These are phyloP conservation scores for Diachasmimorpha longicaudata DNA, from an alignment of 1,140 invertebrate genomes.

Conservation along the genomic window DNA sequence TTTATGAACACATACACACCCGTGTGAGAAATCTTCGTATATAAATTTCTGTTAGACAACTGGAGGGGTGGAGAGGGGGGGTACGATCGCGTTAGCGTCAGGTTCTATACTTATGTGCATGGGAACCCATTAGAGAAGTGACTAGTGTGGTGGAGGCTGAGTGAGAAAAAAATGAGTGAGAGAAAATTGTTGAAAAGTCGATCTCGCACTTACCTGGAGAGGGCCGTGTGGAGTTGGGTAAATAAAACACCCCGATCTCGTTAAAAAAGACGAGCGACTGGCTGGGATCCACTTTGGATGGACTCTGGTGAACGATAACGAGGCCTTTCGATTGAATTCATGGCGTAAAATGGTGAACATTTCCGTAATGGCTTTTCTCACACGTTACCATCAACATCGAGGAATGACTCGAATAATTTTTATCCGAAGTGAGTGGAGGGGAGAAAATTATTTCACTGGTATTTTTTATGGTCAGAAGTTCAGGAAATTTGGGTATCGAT, in stretches of 20 bases:
- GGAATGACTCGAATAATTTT: not conserved
- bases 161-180: not conserved
- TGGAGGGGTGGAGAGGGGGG: not conserved
- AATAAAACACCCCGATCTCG: conserved; percentile 17
- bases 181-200: conserved; percentile 3
- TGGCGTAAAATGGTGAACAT: conserved; percentile 19
- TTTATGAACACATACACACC: not conserved
- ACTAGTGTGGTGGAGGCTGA: not conserved
- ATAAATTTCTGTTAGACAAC: conserved; percentile 1
- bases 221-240: not conserved
- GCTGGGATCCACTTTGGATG: conserved; percentile 5
- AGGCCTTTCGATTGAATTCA: conserved; percentile 9
- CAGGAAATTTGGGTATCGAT: too few relatives aligned
- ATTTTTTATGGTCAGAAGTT: not conserved
- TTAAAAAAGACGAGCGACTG: conserved; percentile 18
- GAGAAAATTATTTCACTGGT: not conserved
- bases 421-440: not conserved
- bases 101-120: not conserved
- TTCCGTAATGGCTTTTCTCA: conserved; percentile 30
- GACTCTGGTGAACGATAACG: not conserved
- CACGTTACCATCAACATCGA: not conserved
- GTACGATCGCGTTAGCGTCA: conserved; percentile 3
- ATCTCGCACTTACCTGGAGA: not conserved
- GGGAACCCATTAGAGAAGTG: conserved; percentile 5
- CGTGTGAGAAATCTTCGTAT: not conserved